A percentile compares a stretch with the other conserved stretches of the same genome.
These are phyloP conservation scores for Thamnaconus septentrionalis DNA, from an alignment of 2,113 vertebrate species.

Conservation along the genomic window DNA sequence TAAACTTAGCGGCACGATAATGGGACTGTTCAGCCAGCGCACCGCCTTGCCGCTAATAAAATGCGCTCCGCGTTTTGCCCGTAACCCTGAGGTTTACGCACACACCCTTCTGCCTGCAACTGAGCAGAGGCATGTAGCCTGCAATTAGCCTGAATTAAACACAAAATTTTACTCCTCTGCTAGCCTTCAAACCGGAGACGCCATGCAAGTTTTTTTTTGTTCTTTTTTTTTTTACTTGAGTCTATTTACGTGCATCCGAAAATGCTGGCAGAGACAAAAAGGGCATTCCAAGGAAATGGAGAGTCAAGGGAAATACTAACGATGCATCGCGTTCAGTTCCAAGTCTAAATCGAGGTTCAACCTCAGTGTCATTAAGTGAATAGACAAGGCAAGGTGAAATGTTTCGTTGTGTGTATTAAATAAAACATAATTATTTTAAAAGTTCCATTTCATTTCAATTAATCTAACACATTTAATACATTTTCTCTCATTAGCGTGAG, in stretches of 20 bases:
- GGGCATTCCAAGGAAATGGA: neutral
- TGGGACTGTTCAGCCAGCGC: slow-evolving; percentile 5
- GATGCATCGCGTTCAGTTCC: too few species aligned
- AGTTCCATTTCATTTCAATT: too few species aligned
- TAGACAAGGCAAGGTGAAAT: too few species aligned
- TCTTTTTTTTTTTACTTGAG: slow-evolving; percentile 28
- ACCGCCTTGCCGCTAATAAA: slow-evolving; percentile 27
- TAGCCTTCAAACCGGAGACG: slow-evolving; percentile 27
- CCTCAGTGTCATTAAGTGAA: too few species aligned
- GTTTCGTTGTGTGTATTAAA: too few species aligned
- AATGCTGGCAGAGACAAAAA: slow-evolving; percentile 9
- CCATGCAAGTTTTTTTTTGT: slow-evolving; percentile 37
- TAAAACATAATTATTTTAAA: too few species aligned
- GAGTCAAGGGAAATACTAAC: too few species aligned
- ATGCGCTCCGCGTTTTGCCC: slow-evolving; percentile 7
- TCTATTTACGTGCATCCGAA: slow-evolving; percentile 17
- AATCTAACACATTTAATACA: too few species aligned
- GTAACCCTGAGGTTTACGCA: slow-evolving; percentile 37
- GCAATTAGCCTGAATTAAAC: slow-evolving; percentile 67
- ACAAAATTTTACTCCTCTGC: slow-evolving; percentile 23
- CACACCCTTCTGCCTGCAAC: slow-evolving; percentile 56
- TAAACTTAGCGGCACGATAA: slow-evolving; percentile 33
- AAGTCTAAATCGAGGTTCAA: too few species aligned
- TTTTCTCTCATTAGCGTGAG: too few species aligned
- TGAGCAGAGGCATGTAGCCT: slow-evolving; percentile 49